Conservation (phyloP, 2,888 invertebrate species). For the Blastobasis lacticolella region DNA sequence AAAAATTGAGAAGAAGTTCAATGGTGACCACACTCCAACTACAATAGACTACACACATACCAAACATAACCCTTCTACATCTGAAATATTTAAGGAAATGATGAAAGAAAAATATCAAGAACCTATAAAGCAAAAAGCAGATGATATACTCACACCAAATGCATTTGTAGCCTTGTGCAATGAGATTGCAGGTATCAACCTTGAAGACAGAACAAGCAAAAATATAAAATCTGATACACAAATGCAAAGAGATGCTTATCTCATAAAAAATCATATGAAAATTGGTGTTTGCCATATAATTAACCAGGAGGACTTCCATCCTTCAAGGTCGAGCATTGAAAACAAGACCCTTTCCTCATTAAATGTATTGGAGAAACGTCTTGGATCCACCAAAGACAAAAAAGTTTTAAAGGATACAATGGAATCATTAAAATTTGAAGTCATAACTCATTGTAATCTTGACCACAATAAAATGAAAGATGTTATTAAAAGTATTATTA, state of each 20-base stretch:
- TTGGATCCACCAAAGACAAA: slow-evolving; percentile 49
- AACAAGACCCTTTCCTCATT: slow-evolving; percentile 14
- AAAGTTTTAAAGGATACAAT: slow-evolving; percentile 40
- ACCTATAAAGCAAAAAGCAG: slow-evolving; percentile 16
- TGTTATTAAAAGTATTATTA: slow-evolving; percentile 41
- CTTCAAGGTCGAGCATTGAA: slow-evolving; percentile 47
- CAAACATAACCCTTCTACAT: background rate
- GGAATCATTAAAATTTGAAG: slow-evolving; percentile 47
- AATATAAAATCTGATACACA: slow-evolving; percentile 43
- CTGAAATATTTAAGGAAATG: slow-evolving; percentile 2
- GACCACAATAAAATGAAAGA: slow-evolving; percentile 38
- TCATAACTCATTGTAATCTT: slow-evolving; percentile 40
- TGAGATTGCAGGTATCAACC: slow-evolving; percentile 27
- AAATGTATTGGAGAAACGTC: slow-evolving; percentile 29
- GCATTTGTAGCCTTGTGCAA: slow-evolving; percentile 32
- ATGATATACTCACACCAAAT: slow-evolving; percentile 2
- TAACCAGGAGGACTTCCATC: slow-evolving; percentile 57
- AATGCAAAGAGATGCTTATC: slow-evolving; percentile 29
- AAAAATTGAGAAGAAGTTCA: slow-evolving; percentile 31
- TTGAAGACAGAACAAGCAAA: slow-evolving; percentile 26
- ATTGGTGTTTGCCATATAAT: slow-evolving; percentile 58
- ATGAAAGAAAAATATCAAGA: slow-evolving; percentile 14
- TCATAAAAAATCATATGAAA: slow-evolving; percentile 43
- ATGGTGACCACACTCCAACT: slow-evolving; percentile 14
- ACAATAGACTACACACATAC: background rate